Conservation (phyloP, 2,888 invertebrate genomes). For the Halictus quadricinctus region DNA sequence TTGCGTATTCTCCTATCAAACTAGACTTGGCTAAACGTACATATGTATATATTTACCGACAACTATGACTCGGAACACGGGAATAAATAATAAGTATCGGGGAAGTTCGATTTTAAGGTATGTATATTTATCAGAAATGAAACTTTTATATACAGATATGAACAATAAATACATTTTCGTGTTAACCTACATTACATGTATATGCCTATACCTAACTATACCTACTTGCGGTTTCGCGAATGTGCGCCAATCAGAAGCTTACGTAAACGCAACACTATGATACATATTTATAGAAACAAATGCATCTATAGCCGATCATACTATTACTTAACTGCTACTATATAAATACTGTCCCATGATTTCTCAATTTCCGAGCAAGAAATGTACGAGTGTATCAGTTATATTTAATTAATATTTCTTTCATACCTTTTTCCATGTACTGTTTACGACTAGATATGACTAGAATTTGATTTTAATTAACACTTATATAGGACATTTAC, state of each 20-base stretch:
- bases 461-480: conserved; percentile 36
- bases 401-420: not conserved
- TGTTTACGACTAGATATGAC: conserved; percentile 37
- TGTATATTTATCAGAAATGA: conserved; percentile 73
- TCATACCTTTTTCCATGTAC: conserved; percentile 1
- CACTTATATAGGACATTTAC: conserved; percentile 20
- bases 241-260: conserved; percentile 38
- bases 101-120: conserved; percentile 44
- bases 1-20: too few relatives aligned
- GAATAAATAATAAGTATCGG: not conserved
- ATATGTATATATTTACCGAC: too few relatives aligned
- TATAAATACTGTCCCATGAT: conserved; percentile 1
- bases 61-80: not conserved
- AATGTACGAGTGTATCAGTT: not conserved
- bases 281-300: conserved; percentile 74
- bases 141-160: conserved; percentile 67
- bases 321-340: conserved; percentile 13
- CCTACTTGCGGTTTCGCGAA: conserved; percentile 14
- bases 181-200: conserved; percentile 52
- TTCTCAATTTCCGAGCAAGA: not conserved
- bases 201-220: conserved; percentile 10
- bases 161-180: conserved; percentile 58
- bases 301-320: conserved; percentile 20
- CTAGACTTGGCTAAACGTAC: too few relatives aligned
- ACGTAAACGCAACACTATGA: conserved; percentile 58